phyloP scores from a whole-genome alignment of 2,797 vertebrate genomes.

The Smutsia temminckii region DNA sequence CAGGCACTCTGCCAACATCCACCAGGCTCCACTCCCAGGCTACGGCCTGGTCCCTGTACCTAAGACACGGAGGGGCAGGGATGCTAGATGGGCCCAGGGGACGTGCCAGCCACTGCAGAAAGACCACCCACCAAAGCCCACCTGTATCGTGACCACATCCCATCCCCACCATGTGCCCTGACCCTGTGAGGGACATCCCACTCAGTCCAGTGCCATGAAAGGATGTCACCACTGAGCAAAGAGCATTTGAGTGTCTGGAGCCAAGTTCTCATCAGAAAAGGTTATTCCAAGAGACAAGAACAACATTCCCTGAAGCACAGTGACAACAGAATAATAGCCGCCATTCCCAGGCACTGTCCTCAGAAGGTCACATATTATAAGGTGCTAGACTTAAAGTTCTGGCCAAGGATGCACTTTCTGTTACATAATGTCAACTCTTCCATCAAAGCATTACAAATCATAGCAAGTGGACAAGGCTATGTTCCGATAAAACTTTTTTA shows the following conservation, averaged over 20 bases:
- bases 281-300: not conserved
- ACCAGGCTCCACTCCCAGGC: not conserved
- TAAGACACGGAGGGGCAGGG: not conserved
- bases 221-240: not conserved
- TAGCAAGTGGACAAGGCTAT: too few relatives aligned
- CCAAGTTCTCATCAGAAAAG: not conserved
- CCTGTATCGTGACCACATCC: not conserved
- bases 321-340: too few relatives aligned
- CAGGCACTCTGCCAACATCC: too few relatives aligned
- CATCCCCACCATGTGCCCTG: too few relatives aligned
- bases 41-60: not conserved
- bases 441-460: not conserved
- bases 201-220: not conserved
- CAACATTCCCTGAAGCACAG: not conserved
- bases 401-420: not conserved
- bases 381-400: not conserved
- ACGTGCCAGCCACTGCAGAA: accelerated
- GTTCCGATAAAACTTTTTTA: not conserved
- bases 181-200: not conserved
- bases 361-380: not conserved
- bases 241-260: not conserved
- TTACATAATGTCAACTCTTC: too few relatives aligned
- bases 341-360: not conserved
- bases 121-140: not conserved
- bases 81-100: not conserved